phyloP scores from a whole-genome alignment of 2,113 vertebrate species.

The Eulemur macaco region DNA sequence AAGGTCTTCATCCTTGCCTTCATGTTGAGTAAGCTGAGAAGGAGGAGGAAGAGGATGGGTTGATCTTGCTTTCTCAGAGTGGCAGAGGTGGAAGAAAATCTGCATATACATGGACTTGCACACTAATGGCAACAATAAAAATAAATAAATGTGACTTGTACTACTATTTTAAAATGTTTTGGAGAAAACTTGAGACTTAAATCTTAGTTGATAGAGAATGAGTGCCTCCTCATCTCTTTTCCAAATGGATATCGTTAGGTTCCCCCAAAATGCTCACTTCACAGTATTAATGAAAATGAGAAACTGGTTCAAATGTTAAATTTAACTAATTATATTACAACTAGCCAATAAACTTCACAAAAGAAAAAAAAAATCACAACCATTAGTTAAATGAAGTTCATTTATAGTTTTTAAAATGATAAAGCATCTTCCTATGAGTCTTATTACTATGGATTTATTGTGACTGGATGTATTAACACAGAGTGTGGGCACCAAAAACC shows the following conservation, averaged over 20 bases:
- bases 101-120: too few species aligned
- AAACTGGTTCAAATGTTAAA: not conserved
- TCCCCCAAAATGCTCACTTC: not conserved
- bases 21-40: too few species aligned
- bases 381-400: not conserved
- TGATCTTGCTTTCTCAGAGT: too few species aligned
- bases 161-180: slow-evolving; percentile 17
- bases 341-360: not conserved
- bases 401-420: not conserved
- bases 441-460: not conserved
- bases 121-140: too few species aligned
- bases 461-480: not conserved
- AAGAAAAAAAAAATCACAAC: not conserved
- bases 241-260: not conserved
- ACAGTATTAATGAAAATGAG: not conserved
- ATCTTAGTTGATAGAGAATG: not conserved
- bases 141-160: not conserved
- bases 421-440: not conserved
- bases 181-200: not conserved
- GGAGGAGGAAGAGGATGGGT: too few species aligned
- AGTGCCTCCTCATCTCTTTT: not conserved
- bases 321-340: not conserved
- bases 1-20: too few species aligned
- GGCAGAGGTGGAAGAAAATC: too few species aligned
- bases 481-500: not conserved